A percentile compares a stretch with the other conserved stretches of the same genome.
phyloP scores from a whole-genome alignment of 2,797 vertebrate species.

The Steatocranus sp. region DNA sequence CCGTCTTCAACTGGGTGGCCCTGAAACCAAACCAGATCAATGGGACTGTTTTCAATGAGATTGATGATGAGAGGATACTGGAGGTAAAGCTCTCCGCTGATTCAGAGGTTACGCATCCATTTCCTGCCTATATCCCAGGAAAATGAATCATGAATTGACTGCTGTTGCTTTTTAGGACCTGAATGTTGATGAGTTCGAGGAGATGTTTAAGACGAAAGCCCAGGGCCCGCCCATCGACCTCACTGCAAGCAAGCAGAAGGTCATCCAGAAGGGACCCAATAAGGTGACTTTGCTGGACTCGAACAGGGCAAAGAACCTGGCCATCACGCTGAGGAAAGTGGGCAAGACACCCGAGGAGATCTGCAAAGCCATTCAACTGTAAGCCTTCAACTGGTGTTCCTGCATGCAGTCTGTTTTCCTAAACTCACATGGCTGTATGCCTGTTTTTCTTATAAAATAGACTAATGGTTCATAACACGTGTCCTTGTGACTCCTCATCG shows the following conservation, averaged over 20 bases:
- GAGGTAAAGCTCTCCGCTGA: constrained; percentile 74
- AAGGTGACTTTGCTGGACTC: constrained; percentile 91
- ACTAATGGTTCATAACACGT: neutral
- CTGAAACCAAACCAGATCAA: constrained; percentile 98
- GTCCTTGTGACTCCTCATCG: neutral
- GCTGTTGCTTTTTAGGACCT: constrained; percentile 77
- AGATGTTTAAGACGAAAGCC: constrained; percentile 97
- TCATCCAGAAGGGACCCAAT: constrained; percentile 83
- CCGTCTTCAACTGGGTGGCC: constrained; percentile 97
- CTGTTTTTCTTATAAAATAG: neutral
- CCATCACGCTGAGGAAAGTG: constrained; percentile 95
- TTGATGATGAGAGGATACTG: constrained; percentile 92
- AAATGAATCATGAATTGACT: neutral
- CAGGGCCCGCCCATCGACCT: constrained; percentile 89
- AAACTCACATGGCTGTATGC: neutral
- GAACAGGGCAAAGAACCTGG: constrained; percentile 95
- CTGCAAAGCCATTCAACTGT: constrained; percentile 93
- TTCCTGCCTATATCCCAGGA: neutral
- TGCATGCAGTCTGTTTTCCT: neutral
- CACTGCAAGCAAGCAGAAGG: constrained; percentile 82
- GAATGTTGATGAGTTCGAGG: constrained; percentile 94
- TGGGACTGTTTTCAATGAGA: constrained; percentile 95
- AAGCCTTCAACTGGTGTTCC: constrained; percentile 23
- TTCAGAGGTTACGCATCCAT: neutral
- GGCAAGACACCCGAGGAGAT: constrained; percentile 90